These are phyloP conservation scores for Ciona savignyi DNA, from an alignment of 23 tunicate species.

Conservation along the genomic window DNA sequence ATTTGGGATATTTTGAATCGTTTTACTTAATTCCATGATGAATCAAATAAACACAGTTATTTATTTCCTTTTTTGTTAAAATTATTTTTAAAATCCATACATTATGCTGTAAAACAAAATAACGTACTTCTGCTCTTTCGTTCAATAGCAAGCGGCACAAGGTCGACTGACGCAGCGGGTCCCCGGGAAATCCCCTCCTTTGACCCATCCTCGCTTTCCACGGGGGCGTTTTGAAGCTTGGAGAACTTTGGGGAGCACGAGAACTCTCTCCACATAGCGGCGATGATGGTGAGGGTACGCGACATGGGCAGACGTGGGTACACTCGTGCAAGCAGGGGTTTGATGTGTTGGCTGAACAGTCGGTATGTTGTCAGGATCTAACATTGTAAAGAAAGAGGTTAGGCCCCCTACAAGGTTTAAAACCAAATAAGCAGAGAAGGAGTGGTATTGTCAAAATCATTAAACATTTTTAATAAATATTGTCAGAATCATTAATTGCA, in stretches of 20 bases:
- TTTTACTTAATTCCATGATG: no score
- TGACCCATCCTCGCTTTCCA: neutral
- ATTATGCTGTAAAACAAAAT: neutral
- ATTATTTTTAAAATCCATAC: neutral
- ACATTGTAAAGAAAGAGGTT: neutral
- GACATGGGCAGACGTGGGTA: conserved; percentile 47
- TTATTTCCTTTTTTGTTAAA: neutral
- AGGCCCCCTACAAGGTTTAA: no score
- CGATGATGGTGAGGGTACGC: conserved; percentile 36
- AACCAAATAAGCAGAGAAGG: no score
- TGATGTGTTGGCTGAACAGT: conserved; percentile 43
- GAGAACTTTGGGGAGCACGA: conserved; percentile 17
- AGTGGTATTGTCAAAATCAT: no score
- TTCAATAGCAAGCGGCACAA: conserved; percentile 33
- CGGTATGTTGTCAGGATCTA: conserved; percentile 55
- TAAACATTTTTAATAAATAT: no score
- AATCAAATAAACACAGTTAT: neutral
- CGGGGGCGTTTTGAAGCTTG: neutral
- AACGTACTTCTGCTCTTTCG: conserved; percentile 29
- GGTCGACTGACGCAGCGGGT: conserved; percentile 66
- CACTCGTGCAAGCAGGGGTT: conserved; percentile 26
- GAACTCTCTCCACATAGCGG: conserved; percentile 89
- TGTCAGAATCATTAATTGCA: no score
- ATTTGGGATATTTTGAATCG: no score
- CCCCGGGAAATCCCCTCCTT: conserved; percentile 34